Conservation (phyloP, 2,888 invertebrate species). For the Chalcis sispes region DNA sequence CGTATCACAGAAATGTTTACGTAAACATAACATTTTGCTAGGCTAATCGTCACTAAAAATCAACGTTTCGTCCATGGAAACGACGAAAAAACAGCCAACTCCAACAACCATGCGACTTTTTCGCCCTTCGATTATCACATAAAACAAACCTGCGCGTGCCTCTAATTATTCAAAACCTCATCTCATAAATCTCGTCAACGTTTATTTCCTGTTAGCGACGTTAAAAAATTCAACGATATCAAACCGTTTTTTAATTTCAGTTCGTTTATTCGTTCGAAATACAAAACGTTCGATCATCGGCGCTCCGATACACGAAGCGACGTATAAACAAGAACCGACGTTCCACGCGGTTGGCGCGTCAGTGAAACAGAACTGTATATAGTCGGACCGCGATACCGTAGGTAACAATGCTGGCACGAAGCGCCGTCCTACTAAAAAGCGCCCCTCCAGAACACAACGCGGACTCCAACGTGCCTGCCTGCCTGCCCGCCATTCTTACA, state of each 20-base stretch:
- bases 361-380: conserved; percentile 70
- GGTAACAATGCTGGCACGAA: conserved; percentile 61
- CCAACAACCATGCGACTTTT: too few relatives aligned
- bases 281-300: too few relatives aligned
- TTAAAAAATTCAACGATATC: too few relatives aligned
- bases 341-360: conserved; percentile 39
- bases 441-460: too few relatives aligned
- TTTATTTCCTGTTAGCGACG: too few relatives aligned
- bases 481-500: not conserved
- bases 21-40: conserved; percentile 5
- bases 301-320: too few relatives aligned
- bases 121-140: conserved; percentile 20
- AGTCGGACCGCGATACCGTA: conserved; percentile 63
- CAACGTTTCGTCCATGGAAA: conserved; percentile 15
- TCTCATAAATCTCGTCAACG: too few relatives aligned
- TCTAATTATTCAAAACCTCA: not conserved
- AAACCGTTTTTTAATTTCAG: too few relatives aligned
- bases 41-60: not conserved
- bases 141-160: not conserved
- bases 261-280: too few relatives aligned
- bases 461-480: too few relatives aligned
- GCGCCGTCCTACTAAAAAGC: conserved; percentile 63
- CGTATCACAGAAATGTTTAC: not conserved
- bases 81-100: conserved; percentile 16
- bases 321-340: not conserved